Base-by-base conservation (phyloP, 2,888 invertebrate species). In the Drosophila meridionalis region DNA sequence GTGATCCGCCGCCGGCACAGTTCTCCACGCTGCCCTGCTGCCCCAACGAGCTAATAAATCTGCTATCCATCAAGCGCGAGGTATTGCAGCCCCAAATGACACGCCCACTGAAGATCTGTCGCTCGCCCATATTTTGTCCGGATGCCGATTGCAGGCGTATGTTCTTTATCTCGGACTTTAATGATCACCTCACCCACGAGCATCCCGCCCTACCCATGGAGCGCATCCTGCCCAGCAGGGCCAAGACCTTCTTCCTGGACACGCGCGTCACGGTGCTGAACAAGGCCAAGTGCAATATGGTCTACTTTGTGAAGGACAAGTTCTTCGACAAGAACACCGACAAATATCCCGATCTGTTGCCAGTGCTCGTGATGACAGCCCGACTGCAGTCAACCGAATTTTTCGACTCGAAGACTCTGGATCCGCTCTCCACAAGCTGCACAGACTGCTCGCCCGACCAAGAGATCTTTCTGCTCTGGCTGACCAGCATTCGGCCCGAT, bases 181-280 rank as follows among this genome's bases (percentile, higher is more conserved):
- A 81, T 9, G 90, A 81, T 32, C 93, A 93, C 68, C 69, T 92
- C 1, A 78, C 80, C 2, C 71, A 84, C 4, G 89, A 92, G 50
- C 93, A 93, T 72, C 74, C 66, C 0, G 57, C 80, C n/a, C 63
- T 92, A 28, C 83, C 86, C 5, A 83, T 91, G 72, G 92, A 92
- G 62, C 89, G 90, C 26, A 88, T 92, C 26, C n/a, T 42, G 0
- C 80, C 89, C 0, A 69, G 77, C 7, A 82, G 87, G 40, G 82
- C 83, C 38, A 91, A 90, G 61, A 92, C 91, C 40, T 90, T 92
- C 61, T 91, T 91, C 58, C 58, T 92, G 14, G 91, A 92, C 76
- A 80, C 88, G 0, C 84, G 80, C 2, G 61, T 83, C 26, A 70
- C 82, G 0, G 55, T 70, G 32, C 38, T 74, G 26, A 89, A 90